Evolutionary conservation across 2,113 vertebrate species (phyloP), one percentile per base, ranked within the genome.

Genomic region (Stegastes partitus): DNA sequence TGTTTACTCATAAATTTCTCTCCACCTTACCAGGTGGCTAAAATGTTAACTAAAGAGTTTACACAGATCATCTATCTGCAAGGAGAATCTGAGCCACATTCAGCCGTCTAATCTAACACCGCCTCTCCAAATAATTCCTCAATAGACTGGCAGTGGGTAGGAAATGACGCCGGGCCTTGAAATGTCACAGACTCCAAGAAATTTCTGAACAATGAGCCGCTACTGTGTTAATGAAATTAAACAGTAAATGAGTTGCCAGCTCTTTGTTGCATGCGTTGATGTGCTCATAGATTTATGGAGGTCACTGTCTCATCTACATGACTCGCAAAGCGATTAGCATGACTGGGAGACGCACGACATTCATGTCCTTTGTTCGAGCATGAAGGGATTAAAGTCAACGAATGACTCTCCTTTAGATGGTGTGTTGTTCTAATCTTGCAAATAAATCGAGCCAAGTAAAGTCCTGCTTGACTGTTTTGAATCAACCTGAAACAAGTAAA

Each of bases 191-290:
- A 23, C 42, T 51, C 9, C 39, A 15, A 31, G 49, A 62, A 0
- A n/a, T 59, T 64, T 45, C 34, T 54, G 25, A 77, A 68, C 67
- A 76, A 55, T 64, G 44, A 76, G 51, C 15, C 53, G 34, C 25
- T 62, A 47, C 64, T 65, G 49, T 42, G 39, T 57, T 62, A 18
- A 78, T 70, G 44, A 71, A 49, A 74, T 77, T 25, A 68, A 66
- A 82, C 22, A 34, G 22, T 14, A 37, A 37, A 28, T 15, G 39
- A 15, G 39, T 4, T 42, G 8, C 28, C 28, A 42, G 3, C 8
- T 11, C 55, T 57, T 51, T 39, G 39, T 34, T 63, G 4, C 18
- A 19, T 58, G 22, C 54, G 31, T 15, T 74, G 45, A 88, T 70
- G 54, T 39, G 66, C 19, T 62, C 68, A 82, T 9, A 31, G 63